Conservation (phyloP, 2,113 vertebrate species). For the Leucopsar rothschildi region DNA sequence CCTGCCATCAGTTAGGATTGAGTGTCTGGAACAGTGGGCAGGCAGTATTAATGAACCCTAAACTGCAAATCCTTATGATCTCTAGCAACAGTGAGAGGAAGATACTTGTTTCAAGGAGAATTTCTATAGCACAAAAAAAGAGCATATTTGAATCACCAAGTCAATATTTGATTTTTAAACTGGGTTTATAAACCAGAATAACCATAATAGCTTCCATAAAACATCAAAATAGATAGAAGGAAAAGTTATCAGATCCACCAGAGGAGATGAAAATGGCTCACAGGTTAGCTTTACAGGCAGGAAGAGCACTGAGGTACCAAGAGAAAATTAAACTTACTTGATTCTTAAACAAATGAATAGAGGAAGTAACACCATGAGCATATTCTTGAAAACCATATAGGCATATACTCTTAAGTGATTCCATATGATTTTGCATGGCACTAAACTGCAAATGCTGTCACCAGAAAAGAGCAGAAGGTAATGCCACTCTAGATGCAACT, state of each 20-base stretch:
- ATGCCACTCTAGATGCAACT: background rate
- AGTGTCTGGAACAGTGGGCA: background rate
- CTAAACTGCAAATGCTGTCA: background rate
- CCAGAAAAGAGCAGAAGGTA: background rate
- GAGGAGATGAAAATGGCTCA: background rate
- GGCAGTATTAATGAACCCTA: background rate
- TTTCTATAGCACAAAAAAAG: background rate
- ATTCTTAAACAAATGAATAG: background rate
- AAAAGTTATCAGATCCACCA: background rate
- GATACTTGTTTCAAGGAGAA: background rate
- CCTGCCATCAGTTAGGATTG: background rate
- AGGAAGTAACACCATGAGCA: background rate
- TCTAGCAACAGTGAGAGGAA: background rate
- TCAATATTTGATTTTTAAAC: background rate
- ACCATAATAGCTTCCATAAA: background rate
- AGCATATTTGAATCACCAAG: background rate
- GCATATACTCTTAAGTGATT: background rate
- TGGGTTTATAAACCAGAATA: background rate
- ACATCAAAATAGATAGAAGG: background rate
- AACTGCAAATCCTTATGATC: background rate
- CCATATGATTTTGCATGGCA: background rate
- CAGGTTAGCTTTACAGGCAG: background rate
- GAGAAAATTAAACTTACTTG: slow-evolving; percentile 8
- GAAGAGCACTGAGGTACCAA: background rate
- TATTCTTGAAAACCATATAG: background rate